These are phyloP conservation scores for Stigmatopora nigra DNA, from an alignment of 2,113 vertebrate species.

Conservation along the genomic window DNA sequence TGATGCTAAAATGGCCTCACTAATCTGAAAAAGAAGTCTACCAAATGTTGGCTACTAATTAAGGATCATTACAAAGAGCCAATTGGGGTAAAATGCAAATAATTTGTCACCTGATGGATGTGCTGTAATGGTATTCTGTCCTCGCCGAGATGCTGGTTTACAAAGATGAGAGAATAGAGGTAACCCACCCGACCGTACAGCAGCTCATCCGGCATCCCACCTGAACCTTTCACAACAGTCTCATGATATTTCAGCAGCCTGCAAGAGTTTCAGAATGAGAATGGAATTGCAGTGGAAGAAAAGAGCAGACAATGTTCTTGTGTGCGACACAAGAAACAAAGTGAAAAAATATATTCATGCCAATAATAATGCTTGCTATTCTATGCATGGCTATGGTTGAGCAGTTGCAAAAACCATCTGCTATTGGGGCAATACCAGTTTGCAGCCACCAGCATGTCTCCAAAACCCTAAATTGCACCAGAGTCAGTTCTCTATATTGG, in stretches of 20 bases:
- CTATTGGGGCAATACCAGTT: no score
- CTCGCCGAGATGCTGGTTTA: slow-evolving; percentile 85
- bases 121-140: slow-evolving; percentile 82
- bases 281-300: neutral
- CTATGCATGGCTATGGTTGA: no score
- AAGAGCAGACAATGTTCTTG: no score
- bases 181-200: slow-evolving; percentile 89
- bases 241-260: slow-evolving; percentile 81
- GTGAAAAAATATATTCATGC: no score
- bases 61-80: neutral
- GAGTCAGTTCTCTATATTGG: no score
- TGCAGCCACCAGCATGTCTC: no score
- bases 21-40: slow-evolving; percentile 69
- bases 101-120: slow-evolving; percentile 82
- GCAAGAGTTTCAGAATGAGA: neutral
- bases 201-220: slow-evolving; percentile 80
- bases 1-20: slow-evolving; percentile 76
- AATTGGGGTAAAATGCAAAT: slow-evolving; percentile 1
- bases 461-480: no score
- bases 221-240: slow-evolving; percentile 66
- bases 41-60: slow-evolving; percentile 10
- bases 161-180: slow-evolving; percentile 81
- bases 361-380: no score
- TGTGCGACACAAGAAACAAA: no score
- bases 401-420: no score